Conservation (phyloP, 2,797 vertebrate species). For the Scomberomorus guttatus region DNA sequence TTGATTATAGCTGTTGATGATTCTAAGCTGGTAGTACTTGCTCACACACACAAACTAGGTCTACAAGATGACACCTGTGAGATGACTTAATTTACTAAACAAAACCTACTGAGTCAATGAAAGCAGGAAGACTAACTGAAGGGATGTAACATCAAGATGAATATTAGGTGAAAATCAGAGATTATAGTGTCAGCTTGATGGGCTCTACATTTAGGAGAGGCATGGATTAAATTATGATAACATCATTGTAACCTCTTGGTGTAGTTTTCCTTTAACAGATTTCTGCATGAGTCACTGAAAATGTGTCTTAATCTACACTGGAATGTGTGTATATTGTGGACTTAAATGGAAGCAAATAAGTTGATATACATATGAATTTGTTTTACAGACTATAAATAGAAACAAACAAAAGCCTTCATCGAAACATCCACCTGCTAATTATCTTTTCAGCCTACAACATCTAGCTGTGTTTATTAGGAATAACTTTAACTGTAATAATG, state of each 20-base stretch:
- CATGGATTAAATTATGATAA: neutral
- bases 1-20: neutral
- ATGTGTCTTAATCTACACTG: neutral
- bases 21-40: neutral
- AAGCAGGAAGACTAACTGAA: neutral
- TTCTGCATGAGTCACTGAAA: conserved; percentile 24
- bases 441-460: neutral
- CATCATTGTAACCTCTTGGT: neutral
- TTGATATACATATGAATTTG: neutral
- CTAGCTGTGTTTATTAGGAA: neutral
- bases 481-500: neutral
- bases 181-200: neutral
- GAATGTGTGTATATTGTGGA: neutral
- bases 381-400: conserved; percentile 11
- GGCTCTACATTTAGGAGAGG: neutral
- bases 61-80: neutral
- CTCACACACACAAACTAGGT: too few species aligned
- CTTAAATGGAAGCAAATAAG: neutral
- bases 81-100: neutral
- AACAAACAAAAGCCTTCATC: conserved; percentile 1
- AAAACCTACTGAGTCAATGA: neutral
- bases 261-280: neutral
- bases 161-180: neutral
- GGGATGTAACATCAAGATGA: neutral
- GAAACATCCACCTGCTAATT: neutral